Percentiles rank a stretch among this genome's conserved stretches.
These are phyloP conservation scores for Drosophila fulvimacula DNA, from an alignment of 2,888 invertebrate genomes.

Conservation along the genomic window DNA sequence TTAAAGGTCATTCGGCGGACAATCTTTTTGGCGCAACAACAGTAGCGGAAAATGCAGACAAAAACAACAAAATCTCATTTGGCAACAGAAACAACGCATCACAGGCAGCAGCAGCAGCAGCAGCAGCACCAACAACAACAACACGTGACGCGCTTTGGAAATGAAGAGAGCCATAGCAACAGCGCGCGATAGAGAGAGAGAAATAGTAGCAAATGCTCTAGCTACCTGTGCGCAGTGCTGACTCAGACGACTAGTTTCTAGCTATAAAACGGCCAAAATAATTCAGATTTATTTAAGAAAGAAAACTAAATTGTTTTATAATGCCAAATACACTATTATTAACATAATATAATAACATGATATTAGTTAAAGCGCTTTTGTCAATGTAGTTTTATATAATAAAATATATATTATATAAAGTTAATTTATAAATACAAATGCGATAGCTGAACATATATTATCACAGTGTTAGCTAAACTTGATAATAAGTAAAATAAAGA, in stretches of 20 bases:
- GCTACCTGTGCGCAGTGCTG: constrained; percentile 11
- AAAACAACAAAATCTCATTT: constrained; percentile 30
- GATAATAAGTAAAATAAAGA: neutral
- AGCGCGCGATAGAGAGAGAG: constrained; percentile 12
- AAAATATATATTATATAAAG: no score
- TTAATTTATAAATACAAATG: neutral
- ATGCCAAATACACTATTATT: neutral
- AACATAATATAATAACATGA: neutral
- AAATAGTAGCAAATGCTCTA: neutral
- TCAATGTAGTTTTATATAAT: no score
- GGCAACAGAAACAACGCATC: constrained; percentile 32
- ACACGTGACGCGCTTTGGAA: constrained; percentile 62
- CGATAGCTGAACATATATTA: neutral
- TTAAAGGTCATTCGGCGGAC: constrained; percentile 76
- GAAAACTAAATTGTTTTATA: neutral
- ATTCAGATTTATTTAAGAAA: neutral
- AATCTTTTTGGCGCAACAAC: constrained; percentile 43
- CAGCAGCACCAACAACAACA: constrained; percentile 36
- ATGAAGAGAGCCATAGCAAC: constrained; percentile 19
- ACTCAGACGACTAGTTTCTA: neutral
- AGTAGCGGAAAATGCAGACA: constrained; percentile 27
- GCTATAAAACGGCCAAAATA: constrained; percentile 8
- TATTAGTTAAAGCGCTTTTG: neutral
- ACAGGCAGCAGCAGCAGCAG: neutral
- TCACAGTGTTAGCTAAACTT: neutral